phyloP scores from a whole-genome alignment of 2,888 invertebrate genomes.

The Germaria angustata region DNA sequence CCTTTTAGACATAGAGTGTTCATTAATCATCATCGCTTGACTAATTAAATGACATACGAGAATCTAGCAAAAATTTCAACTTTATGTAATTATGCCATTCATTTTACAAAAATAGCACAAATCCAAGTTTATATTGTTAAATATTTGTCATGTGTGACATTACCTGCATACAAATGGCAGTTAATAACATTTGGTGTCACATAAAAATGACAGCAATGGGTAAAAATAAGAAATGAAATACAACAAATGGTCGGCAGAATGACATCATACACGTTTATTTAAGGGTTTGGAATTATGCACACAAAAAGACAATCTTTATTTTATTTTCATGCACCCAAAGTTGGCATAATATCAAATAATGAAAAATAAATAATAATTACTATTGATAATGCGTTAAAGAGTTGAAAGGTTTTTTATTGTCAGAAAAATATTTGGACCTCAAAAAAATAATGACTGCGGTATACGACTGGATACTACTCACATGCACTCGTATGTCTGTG shows the following conservation, averaged over 20 bases:
- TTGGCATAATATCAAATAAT: constrained; percentile 10
- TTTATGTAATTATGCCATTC: too few relatives aligned
- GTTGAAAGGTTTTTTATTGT: not conserved
- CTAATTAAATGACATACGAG: too few relatives aligned
- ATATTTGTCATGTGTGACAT: too few relatives aligned
- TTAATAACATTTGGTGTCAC: constrained; percentile 61
- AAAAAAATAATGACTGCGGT: constrained; percentile 60
- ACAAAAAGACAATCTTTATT: not conserved
- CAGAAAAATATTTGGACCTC: constrained; percentile 40
- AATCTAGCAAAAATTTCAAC: too few relatives aligned
- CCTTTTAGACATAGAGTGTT: too few relatives aligned
- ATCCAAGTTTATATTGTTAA: too few relatives aligned
- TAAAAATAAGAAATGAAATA: constrained; percentile 23
- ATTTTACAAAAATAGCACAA: too few relatives aligned
- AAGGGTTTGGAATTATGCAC: not conserved
- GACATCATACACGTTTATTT: not conserved
- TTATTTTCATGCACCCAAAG: not conserved
- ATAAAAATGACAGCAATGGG: constrained; percentile 55
- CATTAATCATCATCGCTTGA: too few relatives aligned
- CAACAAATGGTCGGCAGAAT: constrained; percentile 5
- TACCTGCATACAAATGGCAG: constrained; percentile 56
- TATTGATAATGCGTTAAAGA: constrained; percentile 30
- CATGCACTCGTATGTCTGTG: too few relatives aligned
- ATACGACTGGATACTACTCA: not conserved
- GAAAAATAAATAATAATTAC: not conserved